Conservation (phyloP, 1,140 invertebrate species). For the Whitmania pigra region DNA sequence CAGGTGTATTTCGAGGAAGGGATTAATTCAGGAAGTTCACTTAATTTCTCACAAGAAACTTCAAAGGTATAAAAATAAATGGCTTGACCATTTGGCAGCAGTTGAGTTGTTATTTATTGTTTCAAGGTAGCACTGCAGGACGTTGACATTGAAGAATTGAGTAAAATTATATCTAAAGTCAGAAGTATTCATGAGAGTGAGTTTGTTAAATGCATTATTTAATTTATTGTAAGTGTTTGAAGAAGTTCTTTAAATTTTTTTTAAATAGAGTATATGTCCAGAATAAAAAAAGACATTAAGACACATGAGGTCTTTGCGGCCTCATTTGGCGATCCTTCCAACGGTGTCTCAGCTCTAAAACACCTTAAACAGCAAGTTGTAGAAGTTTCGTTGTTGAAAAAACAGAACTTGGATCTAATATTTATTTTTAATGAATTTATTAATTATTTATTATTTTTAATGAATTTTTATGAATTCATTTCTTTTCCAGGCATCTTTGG, state of each 20-base stretch:
- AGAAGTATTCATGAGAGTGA: not conserved
- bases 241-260: not conserved
- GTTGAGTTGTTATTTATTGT: not conserved
- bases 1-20: constrained; percentile 13
- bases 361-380: constrained; percentile 33
- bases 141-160: not conserved
- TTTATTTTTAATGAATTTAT: too few relatives aligned
- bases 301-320: constrained; percentile 32
- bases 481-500: constrained; percentile 33
- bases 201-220: not conserved
- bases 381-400: not conserved
- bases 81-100: not conserved
- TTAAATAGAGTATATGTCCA: not conserved
- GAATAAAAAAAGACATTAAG: not conserved
- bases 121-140: not conserved
- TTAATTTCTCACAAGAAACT: not conserved
- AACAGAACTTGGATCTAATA: not conserved
- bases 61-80: constrained; percentile 4
- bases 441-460: too few relatives aligned
- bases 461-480: not conserved
- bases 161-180: not conserved
- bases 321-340: constrained; percentile 51
- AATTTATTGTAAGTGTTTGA: not conserved
- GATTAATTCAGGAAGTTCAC: constrained; percentile 7
- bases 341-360: constrained; percentile 43